Conservation (phyloP, 2,797 vertebrate genomes). For the Gephyroberyx darwinii region DNA sequence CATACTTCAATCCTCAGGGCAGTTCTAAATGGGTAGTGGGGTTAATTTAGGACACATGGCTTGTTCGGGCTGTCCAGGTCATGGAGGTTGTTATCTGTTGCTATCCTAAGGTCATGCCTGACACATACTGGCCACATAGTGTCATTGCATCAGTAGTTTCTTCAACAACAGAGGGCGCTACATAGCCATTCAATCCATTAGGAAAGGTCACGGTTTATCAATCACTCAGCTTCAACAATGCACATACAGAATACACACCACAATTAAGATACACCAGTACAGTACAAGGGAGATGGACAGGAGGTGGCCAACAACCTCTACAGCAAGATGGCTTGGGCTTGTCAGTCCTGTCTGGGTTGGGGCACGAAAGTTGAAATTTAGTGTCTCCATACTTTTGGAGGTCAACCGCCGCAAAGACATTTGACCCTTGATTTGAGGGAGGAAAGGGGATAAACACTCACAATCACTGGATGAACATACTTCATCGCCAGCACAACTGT, state of each 20-base stretch:
- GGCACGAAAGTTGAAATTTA: too few relatives aligned
- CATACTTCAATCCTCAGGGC: conserved; percentile 38
- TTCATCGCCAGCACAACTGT: conserved; percentile 3
- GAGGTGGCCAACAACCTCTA: too few relatives aligned
- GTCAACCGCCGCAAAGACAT: background rate
- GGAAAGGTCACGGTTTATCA: background rate
- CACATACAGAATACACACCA: background rate
- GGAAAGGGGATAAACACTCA: background rate
- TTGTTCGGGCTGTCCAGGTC: conserved; percentile 60
- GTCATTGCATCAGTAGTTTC: conserved; percentile 30
- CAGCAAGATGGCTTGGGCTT: too few relatives aligned
- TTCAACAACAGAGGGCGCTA: conserved; percentile 7
- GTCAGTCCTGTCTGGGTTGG: too few relatives aligned
- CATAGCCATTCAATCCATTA: background rate
- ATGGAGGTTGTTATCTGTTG: conserved; percentile 44
- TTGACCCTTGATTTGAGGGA: background rate
- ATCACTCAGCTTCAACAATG: background rate
- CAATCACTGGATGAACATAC: conserved; percentile 17
- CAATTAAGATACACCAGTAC: background rate
- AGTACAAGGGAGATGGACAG: background rate
- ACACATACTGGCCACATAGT: conserved; percentile 33
- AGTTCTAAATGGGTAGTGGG: conserved; percentile 55
- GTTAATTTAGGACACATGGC: conserved; percentile 58
- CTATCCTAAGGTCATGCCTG: conserved; percentile 19
- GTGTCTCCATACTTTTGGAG: too few relatives aligned